Evolutionary conservation across 2,113 vertebrate species (phyloP), one percentile per base, ranked within the genome.

Genomic region (Thalassoma bifasciatum): DNA sequence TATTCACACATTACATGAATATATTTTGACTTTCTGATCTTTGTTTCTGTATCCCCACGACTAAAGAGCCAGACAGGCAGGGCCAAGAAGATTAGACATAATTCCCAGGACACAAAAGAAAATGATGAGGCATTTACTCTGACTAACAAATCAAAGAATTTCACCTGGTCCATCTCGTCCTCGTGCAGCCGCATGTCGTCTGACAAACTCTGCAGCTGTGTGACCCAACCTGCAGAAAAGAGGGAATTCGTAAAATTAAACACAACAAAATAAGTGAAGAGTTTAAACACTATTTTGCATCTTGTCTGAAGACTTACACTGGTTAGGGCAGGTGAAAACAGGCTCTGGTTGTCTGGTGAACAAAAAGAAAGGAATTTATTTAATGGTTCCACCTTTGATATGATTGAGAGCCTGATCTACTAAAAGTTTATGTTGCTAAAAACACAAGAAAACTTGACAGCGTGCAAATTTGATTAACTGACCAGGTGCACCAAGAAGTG

Each of bases 201-300:
- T 13, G 80, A 85, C 66, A 87, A 67, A 67, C 36, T 57, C 67
- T 89, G 87, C 11, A 91, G 62, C 12, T 84, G 88, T 57, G 79
- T 44, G 63, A 91, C 72, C 89, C 89, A 91, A 30, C 37, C 89
- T 92, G 59, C 1, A 75, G 42, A 51, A 40, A 38, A 8, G 47
- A 51, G 34, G 11, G 13, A 7, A 16, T 30, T 14, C 3, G 3
- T 30, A 30, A 23, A 10, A 40, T 64, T n/a, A 51, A 10, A 11
- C 21, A 1, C n/a, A 42, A 26, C 22, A 14, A 42, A 8, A 1
- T 13, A 4, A 34, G 13, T 11, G 5, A 24, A 30, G 30, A 30
- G 2, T 57, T 58, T 17, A 34, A n/a, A 30, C 24, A 23, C 9
- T 22, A n/a, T n/a, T n/a, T n/a, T n/a, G n/a, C n/a, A n/a, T 10